Percentiles rank a stretch among this genome's conserved stretches.
phyloP scores from a whole-genome alignment of 2,888 invertebrate genomes.

The Dermolepida albohirtum region DNA sequence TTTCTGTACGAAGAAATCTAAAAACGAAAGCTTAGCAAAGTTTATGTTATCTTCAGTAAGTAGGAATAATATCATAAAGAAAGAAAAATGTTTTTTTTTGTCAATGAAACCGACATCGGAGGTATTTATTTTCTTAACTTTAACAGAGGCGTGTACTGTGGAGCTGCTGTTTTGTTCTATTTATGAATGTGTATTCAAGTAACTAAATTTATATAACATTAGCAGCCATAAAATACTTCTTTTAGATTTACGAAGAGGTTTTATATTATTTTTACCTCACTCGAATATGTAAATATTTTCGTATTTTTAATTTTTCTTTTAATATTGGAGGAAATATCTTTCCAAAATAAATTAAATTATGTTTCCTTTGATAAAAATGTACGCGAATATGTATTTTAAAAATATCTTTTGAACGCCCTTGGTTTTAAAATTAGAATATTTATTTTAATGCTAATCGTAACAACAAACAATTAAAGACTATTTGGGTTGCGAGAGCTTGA shows the following conservation, averaged over 20 bases:
- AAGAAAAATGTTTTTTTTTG: constrained; percentile 20
- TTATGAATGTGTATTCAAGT: not conserved
- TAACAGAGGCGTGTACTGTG: not conserved
- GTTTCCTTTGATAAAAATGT: too few relatives aligned
- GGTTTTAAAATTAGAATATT: too few relatives aligned
- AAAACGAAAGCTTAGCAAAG: constrained; percentile 13
- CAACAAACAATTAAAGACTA: too few relatives aligned
- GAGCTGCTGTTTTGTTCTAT: not conserved
- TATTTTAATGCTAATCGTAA: too few relatives aligned
- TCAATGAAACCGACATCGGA: constrained; percentile 6
- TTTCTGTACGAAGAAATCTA: constrained; percentile 6
- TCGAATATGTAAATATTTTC: too few relatives aligned
- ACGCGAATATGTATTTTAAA: too few relatives aligned
- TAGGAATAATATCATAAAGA: constrained; percentile 17
- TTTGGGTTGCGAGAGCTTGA: too few relatives aligned
- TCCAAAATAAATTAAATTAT: too few relatives aligned
- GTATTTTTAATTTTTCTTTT: too few relatives aligned
- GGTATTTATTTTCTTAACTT: constrained; percentile 21
- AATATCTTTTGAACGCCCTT: too few relatives aligned
- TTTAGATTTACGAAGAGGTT: not conserved
- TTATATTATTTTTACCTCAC: too few relatives aligned
- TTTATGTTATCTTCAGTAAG: constrained; percentile 23
- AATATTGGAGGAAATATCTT: too few relatives aligned
- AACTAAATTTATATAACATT: not conserved
- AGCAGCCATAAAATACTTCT: not conserved